phyloP scores from a whole-genome alignment of 1,140 invertebrate genomes.

The Megalopta genalis region DNA sequence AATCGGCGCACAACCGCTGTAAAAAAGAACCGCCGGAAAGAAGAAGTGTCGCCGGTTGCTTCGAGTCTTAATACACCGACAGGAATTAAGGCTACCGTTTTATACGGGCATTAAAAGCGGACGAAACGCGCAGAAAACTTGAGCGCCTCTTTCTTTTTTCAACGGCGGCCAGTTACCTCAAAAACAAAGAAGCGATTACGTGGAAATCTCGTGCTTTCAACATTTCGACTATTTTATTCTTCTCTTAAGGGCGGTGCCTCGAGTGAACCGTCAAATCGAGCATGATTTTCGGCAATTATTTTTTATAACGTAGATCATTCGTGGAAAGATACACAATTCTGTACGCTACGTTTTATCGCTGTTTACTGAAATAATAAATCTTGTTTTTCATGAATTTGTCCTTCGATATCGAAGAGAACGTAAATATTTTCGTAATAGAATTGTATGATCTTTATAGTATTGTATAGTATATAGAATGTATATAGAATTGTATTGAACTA shows the following conservation, averaged over 20 bases:
- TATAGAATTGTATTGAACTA: too few relatives aligned
- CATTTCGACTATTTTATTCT: not conserved
- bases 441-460: too few relatives aligned
- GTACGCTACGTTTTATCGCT: too few relatives aligned
- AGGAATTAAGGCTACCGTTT: not conserved
- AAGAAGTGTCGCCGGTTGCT: conserved; percentile 10
- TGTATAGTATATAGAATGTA: too few relatives aligned
- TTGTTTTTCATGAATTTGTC: too few relatives aligned
- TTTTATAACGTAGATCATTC: too few relatives aligned
- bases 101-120: not conserved
- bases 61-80: conserved; percentile 1
- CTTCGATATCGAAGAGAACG: too few relatives aligned
- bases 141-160: not conserved
- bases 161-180: not conserved
- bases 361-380: too few relatives aligned
- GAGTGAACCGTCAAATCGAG: not conserved
- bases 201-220: not conserved
- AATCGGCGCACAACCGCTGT: not conserved
- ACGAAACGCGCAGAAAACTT: not conserved
- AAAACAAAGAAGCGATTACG: not conserved
- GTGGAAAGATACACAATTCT: too few relatives aligned
- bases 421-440: too few relatives aligned
- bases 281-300: not conserved
- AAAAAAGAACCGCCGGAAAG: conserved; percentile 1
- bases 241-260: too few relatives aligned